phyloP scores from a whole-genome alignment of 2,888 invertebrate species.

The Acronicta leporina region DNA sequence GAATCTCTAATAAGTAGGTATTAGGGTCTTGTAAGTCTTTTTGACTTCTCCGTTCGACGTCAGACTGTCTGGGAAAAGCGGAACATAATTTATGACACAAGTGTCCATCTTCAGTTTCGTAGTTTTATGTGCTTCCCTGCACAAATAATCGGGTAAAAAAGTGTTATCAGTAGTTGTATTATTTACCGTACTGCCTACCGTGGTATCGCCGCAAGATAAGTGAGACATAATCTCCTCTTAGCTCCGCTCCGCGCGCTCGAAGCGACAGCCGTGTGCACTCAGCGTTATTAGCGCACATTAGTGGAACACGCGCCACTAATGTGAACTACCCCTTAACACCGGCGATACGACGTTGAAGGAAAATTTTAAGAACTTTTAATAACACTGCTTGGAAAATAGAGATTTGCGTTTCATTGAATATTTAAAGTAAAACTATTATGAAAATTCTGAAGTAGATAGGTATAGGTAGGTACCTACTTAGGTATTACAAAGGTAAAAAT shows the following conservation, averaged over 20 bases:
- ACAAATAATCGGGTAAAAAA: no score
- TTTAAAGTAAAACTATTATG: not conserved
- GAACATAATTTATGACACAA: no score
- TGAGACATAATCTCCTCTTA: slow-evolving; percentile 8
- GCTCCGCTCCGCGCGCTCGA: slow-evolving; percentile 3
- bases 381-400: not conserved
- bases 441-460: not conserved
- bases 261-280: slow-evolving; percentile 36
- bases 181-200: not conserved
- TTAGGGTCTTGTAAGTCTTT: no score
- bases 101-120: no score
- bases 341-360: not conserved
- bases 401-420: not conserved
- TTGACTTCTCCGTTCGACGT: no score
- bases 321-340: slow-evolving; percentile 15
- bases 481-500: no score
- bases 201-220: slow-evolving; percentile 4
- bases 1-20: no score
- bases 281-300: slow-evolving; percentile 37
- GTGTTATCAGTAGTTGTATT: no score
- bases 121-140: no score
- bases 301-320: slow-evolving; percentile 20
- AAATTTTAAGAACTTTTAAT: slow-evolving; percentile 1
- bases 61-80: not conserved
- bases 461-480: no score